Conservation (phyloP, 2,888 invertebrate genomes). For the Phlogophora meticulosa region DNA sequence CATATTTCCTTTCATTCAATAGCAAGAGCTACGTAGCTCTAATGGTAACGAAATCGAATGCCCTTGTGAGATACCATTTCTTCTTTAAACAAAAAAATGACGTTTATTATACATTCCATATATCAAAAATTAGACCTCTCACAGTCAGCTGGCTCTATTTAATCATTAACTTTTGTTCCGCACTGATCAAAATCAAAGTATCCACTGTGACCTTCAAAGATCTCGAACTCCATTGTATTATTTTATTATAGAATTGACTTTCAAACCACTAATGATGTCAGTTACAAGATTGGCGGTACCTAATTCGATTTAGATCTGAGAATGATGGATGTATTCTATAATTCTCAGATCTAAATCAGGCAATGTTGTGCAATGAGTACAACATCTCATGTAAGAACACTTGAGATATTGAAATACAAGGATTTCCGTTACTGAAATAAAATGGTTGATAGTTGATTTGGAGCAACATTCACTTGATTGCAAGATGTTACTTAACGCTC, state of each 20-base stretch:
- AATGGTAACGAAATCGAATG: too few species aligned
- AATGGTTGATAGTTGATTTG: conserved; percentile 15
- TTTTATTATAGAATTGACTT: conserved; percentile 43
- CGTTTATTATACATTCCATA: background rate
- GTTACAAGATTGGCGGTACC: conserved; percentile 12
- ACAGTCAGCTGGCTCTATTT: conserved; percentile 12
- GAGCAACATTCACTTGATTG: conserved; percentile 15
- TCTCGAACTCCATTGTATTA: conserved; percentile 38
- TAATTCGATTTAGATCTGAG: conserved; percentile 48
- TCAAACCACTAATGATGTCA: conserved; percentile 42
- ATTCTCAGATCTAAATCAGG: too few species aligned
- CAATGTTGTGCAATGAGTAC: conserved; percentile 28
- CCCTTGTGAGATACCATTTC: too few species aligned
- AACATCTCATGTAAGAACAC: conserved; percentile 17
- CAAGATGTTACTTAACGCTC: background rate
- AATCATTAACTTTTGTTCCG: conserved; percentile 24
- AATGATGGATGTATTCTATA: conserved; percentile 43
- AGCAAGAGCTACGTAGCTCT: too few species aligned
- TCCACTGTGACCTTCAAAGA: conserved; percentile 32
- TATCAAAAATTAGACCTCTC: conserved; percentile 10
- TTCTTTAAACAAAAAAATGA: too few species aligned
- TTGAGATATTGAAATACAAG: conserved; percentile 19
- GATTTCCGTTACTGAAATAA: conserved; percentile 37
- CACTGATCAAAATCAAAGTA: conserved; percentile 33
- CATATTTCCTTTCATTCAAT: too few species aligned